Conservation (phyloP, 2,888 invertebrate species). For the Chrysolina americana region DNA sequence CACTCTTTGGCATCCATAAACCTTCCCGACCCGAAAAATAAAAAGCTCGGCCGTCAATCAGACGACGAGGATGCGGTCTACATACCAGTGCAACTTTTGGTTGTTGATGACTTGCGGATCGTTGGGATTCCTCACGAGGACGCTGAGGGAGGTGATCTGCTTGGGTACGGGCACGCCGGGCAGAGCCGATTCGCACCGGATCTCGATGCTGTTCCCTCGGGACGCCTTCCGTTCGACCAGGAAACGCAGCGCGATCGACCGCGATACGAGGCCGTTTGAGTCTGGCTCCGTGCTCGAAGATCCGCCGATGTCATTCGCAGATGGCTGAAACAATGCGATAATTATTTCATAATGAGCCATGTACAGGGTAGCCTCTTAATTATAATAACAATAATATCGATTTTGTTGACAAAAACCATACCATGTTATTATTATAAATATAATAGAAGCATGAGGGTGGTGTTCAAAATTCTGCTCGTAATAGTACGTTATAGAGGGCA, state of each 20-base stretch:
- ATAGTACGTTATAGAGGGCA: too few species aligned
- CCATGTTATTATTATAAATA: too few species aligned
- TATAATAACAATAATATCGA: too few species aligned
- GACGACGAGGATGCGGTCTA: slow-evolving; percentile 7
- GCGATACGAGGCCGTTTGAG: slow-evolving; percentile 57
- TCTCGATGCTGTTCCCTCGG: slow-evolving; percentile 59
- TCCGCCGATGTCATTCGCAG: slow-evolving; percentile 56
- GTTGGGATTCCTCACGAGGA: slow-evolving; percentile 52
- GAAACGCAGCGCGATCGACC: slow-evolving; percentile 59
- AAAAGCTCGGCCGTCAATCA: slow-evolving; percentile 16
- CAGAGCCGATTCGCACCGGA: slow-evolving; percentile 63
- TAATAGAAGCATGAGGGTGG: too few species aligned
- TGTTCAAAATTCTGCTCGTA: too few species aligned
- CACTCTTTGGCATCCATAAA: slow-evolving; percentile 1
- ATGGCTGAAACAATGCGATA: slow-evolving; percentile 56
- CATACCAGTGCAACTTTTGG: slow-evolving; percentile 58
- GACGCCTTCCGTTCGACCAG: slow-evolving; percentile 60
- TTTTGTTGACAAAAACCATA: too few species aligned
- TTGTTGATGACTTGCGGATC: slow-evolving; percentile 59
- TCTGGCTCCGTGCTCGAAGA: slow-evolving; percentile 60
- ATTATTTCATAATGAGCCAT: slow-evolving; percentile 29
- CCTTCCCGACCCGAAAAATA: neutral
- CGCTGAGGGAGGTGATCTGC: slow-evolving; percentile 55
- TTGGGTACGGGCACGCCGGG: slow-evolving; percentile 63
- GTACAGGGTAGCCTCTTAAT: neutral